These are phyloP conservation scores for Rachycentron canadum DNA, from an alignment of 2,797 vertebrate genomes.

Conservation along the genomic window DNA sequence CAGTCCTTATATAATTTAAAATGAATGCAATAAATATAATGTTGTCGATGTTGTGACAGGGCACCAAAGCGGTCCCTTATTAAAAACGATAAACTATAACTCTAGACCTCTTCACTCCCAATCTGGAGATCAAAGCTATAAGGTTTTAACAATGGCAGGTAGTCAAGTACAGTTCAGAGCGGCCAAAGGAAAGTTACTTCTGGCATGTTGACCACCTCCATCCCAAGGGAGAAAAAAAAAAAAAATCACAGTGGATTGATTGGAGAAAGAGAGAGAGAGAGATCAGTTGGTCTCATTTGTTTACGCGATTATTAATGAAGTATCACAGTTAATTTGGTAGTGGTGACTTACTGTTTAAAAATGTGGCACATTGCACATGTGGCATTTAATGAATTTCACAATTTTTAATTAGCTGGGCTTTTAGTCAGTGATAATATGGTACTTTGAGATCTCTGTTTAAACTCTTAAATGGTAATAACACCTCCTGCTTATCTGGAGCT, in stretches of 20 bases:
- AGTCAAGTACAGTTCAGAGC: background rate
- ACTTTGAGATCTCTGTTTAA: background rate
- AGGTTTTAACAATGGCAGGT: background rate
- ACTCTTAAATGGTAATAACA: background rate
- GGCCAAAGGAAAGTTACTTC: background rate
- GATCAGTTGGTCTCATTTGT: background rate
- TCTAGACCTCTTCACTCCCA: background rate
- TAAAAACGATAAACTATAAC: background rate
- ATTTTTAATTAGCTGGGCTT: no score
- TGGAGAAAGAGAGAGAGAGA: background rate
- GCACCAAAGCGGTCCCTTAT: background rate
- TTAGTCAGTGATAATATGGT: no score
- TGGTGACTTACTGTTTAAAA: no score
- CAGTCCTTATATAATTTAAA: background rate
- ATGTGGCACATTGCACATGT: no score
- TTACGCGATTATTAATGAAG: background rate
- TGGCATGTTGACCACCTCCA: background rate
- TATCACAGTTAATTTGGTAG: no score
- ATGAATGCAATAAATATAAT: background rate
- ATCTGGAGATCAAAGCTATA: background rate
- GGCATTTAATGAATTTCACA: no score
- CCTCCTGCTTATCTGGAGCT: background rate
- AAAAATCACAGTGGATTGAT: no score
- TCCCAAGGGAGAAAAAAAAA: no score
- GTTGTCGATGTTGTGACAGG: background rate